Base-by-base conservation (phyloP, 2,888 invertebrate genomes). In the Dioctria linearis region DNA sequence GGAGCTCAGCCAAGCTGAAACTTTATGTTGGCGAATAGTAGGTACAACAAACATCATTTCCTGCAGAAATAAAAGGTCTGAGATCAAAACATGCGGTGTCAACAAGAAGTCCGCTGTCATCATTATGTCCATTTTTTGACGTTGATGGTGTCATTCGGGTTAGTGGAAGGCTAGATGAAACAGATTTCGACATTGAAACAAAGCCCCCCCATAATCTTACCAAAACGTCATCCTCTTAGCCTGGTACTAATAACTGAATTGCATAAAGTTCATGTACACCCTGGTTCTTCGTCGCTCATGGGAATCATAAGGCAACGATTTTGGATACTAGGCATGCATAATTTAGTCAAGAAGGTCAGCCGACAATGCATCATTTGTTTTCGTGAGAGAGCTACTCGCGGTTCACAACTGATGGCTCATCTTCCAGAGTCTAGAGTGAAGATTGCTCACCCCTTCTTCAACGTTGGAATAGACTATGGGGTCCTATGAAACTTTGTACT, bases 321-420 rank as follows among this genome's bases (percentile, higher is more conserved):
- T 11, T 49, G 51, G 51, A 49, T 49, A 9, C 11, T 49, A 11
- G 51, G 51, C 51, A 49, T 49, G 6, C 51, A 2, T 9, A 6
- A 9, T 11, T 49, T 49, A 49, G 25, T 25, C 2, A 25, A 25
- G 25, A 25, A 25, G 25, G 25, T 59, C 13, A 39, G 37, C 57
- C 73, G 11, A 8, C 42, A 63, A 46, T 78, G 76, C 42, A 25
- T 42, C 3, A 13, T 42, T 4, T 78, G 76, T 46, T 43, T 78
- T 42, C 76, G 76, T 13, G 4, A 59, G 4, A 40, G 49, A 63
- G 13, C 5, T 25, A 5, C 40, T 13, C 8, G 13, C 4, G 13
- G n/a, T n/a, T 11, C 59, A 4, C 63, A 78, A 13, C 3, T 61
- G 11, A 78, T 75, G 75, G 75, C 54, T 11, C 1, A 54, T 39